A percentile compares a stretch with the other conserved stretches of the same genome.
Evolutionary conservation across 2,797 vertebrate species (phyloP).

Genomic region (Enteromius mattozi): DNA sequence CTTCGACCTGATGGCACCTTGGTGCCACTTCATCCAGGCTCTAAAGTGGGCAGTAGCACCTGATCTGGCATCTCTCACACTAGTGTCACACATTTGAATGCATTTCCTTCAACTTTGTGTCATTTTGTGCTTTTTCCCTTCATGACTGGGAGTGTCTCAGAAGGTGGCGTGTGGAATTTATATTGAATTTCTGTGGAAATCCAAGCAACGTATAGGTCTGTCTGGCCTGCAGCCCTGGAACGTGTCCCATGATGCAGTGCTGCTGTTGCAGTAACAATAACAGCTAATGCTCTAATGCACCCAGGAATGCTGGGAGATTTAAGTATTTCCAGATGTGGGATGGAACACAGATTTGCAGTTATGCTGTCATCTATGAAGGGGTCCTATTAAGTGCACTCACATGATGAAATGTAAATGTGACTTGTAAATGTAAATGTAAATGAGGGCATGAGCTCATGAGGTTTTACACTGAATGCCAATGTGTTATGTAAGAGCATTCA

Average conservation of each 20-base stretch:
- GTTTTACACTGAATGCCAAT: slow-evolving; percentile 13
- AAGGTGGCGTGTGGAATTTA: neutral
- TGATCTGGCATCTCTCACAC: slow-evolving; percentile 50
- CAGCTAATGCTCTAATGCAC: slow-evolving; percentile 2
- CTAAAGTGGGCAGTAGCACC: slow-evolving; percentile 49
- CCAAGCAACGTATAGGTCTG: slow-evolving; percentile 5
- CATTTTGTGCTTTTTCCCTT: slow-evolving; percentile 3
- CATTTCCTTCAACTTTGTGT: neutral
- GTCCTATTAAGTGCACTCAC: neutral
- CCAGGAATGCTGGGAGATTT: slow-evolving; percentile 41
- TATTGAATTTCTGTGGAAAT: slow-evolving; percentile 10
- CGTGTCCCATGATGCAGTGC: slow-evolving; percentile 9
- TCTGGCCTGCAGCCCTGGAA: slow-evolving; percentile 26
- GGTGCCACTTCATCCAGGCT: slow-evolving; percentile 44
- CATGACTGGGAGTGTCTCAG: neutral
- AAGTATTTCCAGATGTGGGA: slow-evolving; percentile 48
- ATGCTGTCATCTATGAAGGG: slow-evolving; percentile 37
- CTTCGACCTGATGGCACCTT: slow-evolving; percentile 50
- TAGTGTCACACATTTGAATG: slow-evolving; percentile 36
- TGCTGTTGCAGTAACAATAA: slow-evolving; percentile 29
- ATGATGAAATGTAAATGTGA: neutral
- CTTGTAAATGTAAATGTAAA: neutral
- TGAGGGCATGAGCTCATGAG: neutral
- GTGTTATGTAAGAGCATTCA: slow-evolving; percentile 4
- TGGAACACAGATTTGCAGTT: slow-evolving; percentile 30